phyloP scores from a whole-genome alignment of 2,888 invertebrate genomes.

The Euzophera pinguis region DNA sequence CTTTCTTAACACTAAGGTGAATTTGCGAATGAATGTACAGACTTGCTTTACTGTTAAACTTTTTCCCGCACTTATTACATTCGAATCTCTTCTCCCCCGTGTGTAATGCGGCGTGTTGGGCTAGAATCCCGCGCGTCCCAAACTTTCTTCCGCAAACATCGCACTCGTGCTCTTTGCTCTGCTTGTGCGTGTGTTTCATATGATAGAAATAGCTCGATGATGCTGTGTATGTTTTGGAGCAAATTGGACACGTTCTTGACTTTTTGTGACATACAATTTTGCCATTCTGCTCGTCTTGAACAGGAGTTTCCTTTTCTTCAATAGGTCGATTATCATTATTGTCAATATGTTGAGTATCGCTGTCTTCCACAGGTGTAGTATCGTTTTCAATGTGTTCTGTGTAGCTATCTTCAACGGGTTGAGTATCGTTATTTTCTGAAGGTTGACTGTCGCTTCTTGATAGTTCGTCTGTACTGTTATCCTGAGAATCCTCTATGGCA shows the following conservation, averaged over 20 bases:
- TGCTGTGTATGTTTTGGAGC: slow-evolving; percentile 66
- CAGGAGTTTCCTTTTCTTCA: no score
- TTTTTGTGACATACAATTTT: slow-evolving; percentile 28
- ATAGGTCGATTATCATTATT: no score
- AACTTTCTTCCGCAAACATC: slow-evolving; percentile 68
- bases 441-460: not conserved
- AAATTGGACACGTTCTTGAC: slow-evolving; percentile 64
- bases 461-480: slow-evolving; percentile 21
- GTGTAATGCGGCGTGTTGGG: slow-evolving; percentile 68
- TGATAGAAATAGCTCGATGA: slow-evolving; percentile 76
- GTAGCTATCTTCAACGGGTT: not conserved
- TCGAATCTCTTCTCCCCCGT: slow-evolving; percentile 55
- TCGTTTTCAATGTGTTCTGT: not conserved
- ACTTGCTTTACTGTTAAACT: slow-evolving; percentile 66
- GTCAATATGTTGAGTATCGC: not conserved
- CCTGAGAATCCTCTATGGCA: slow-evolving; percentile 53
- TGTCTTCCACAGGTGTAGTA: not conserved
- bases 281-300: not conserved
- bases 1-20: slow-evolving; percentile 38
- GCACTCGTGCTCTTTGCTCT: slow-evolving; percentile 66
- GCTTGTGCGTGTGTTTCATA: slow-evolving; percentile 67
- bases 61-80: slow-evolving; percentile 69
- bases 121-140: slow-evolving; percentile 59
- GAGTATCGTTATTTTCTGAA: not conserved
- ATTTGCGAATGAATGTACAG: slow-evolving; percentile 72